Base-by-base conservation (phyloP, 2,113 vertebrate genomes). In the Turdus rufiventris region DNA sequence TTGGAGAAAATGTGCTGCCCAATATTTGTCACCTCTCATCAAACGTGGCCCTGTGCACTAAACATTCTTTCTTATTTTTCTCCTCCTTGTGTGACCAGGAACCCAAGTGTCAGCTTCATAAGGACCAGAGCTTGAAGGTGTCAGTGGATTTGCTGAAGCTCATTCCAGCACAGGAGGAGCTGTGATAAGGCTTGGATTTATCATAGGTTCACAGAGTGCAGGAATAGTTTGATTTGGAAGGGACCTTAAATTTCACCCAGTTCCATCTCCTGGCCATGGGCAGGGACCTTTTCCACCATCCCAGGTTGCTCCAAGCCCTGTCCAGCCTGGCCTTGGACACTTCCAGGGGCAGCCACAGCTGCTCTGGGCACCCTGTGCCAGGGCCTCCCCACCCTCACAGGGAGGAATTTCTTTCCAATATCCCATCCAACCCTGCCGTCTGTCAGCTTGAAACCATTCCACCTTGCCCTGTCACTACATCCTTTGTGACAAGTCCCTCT, bases 41-140 rank as follows among this genome's bases (percentile, higher is more conserved):
- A 67, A 82, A 67, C 21, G 31, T 1, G 8, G 6, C 7, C 16
- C 45, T 61, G 21, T 24, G 43, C 40, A 60, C 1, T 1, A 79
- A 76, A 24, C 40, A 70, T 13, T 33, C 18, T 50, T 12, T 65
- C 25, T 18, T 43, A 67, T 58, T 36, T 28, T 5, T 18, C 7
- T n/a, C 40, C 13, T 54, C 38, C 23, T 29, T 9, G 4, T 4
- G 21, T 57, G 31, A 51, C 10, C 28, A 68, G 18, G 3, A 38
- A 74, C 38, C 8, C 0, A 0, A 67, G 33, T 6, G 28, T 6
- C 5, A 24, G 29, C n/a, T 79, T n/a, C 14, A 18, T 19, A 12
- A 57, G 29, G 12, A 73, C 10, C 40, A 71, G 36, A 87, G 18
- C 9, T 8, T 60, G 43, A 62, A 72, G 16, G 9, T 9, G 19